Evolutionary conservation across 2,888 invertebrate species (phyloP), one percentile per base, ranked within the genome.

Genomic region (Drosophila subsilvestris): DNA sequence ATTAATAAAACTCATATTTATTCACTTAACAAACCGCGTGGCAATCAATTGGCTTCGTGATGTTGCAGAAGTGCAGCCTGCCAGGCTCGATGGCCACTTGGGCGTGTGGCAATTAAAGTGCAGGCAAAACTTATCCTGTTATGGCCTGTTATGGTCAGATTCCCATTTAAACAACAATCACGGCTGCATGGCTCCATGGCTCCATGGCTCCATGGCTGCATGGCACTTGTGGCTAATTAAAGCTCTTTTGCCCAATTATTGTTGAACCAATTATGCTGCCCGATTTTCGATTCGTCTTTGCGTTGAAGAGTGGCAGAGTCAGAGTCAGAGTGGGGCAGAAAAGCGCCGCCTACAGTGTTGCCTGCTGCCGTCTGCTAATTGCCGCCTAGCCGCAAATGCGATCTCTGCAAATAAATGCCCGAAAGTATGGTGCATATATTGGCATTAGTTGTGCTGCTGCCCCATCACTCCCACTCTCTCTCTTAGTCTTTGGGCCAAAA

Each of bases 371-470:
- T 37, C 48, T 67, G 68, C 68, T 66, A 66, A 66, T 66, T 66
- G 66, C 65, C 65, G 66, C 66, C 42, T 65, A 47, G 37, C 66
- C 67, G 48, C 67, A 65, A 65, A 65, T 66, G 66, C 68, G 66
- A 66, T 66, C 48, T 66, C 49, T 49, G 55, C 43, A 55, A 67
- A 67, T 55, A 68, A 55, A 48, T 47, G 62, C 62, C 62, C 62
- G 29, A 55, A 65, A 66, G 55, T 66, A 20, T 55, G 67, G 17
- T 69, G 67, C 51, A 58, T 27, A 22, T 55, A 25, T 55, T 55
- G 37, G 37, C 17, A 25, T n/a, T 9, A 48, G 25, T 25, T 25
- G 25, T 48, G n/a, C 48, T 27, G 17, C 49, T 17, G 29, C 27
- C 18, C n/a, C 20, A 45, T 20, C 55, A 8, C 10, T 20, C 32